Evolutionary conservation across 1,140 invertebrate species (phyloP), one percentile per base, ranked within the genome.

Genomic region (Notospermus geniculatus): DNA sequence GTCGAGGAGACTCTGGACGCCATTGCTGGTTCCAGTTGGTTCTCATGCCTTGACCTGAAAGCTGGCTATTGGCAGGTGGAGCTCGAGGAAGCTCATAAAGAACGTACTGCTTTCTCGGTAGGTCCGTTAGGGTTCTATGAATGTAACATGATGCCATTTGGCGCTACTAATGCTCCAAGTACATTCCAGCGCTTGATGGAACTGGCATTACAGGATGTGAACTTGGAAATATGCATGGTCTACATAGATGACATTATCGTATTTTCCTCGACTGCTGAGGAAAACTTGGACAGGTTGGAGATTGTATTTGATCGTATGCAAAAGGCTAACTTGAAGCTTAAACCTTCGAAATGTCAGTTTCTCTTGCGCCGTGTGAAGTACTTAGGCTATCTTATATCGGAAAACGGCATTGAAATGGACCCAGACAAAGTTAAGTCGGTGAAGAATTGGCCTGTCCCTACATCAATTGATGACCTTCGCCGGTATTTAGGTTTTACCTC

Each of bases 1-100:
- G 81, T 85, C 52, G 78, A 84, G n/a, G 81, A 84, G 22, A 71
- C 68, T 5, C 54, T 86, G 1, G 56, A 75, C 23, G 57, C 52
- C 9, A 63, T 86, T 0, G 23, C 60, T 0, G 78, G 76, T 4
- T 68, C 68, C 13, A 73, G 55, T 9, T 67, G 78, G 30, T 85
- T 83, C 59, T 70, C 73, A 0, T 69, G 72, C 0, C 65, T 86
- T 0, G 84, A 85, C 71, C 71, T 85, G 57, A 59, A 68, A 0
- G 65, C 68, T 23, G 50, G 50, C 11, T 53, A 53, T 53, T 23
- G 22, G 11, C 50, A 53, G 22, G 22, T 53, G 7, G 50, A 53
- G 22, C 11, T 53, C 9, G 22, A 53, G 22, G 50, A 53, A 53
- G 22, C 17, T 11, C 9, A 53, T 22, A 53, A 53, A 53, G 50